Evolutionary conservation across 1,140 invertebrate genomes (phyloP).

Genomic region (Sitophilus oryzae): DNA sequence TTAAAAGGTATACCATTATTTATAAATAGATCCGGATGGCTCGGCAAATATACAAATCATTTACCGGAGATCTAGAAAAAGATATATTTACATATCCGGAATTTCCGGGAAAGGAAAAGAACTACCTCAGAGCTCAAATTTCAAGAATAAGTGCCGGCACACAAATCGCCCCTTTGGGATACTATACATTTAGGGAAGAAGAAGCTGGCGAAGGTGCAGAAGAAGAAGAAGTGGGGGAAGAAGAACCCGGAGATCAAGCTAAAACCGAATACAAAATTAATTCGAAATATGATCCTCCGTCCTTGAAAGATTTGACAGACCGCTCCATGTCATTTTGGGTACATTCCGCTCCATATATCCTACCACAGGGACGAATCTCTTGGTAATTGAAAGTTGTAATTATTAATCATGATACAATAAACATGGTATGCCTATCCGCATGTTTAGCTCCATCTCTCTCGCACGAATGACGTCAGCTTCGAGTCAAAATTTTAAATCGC

Average conservation of each 20-base stretch:
- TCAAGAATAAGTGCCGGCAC: conserved; percentile 64
- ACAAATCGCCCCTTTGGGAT: conserved; percentile 72
- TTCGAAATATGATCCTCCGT: conserved; percentile 46
- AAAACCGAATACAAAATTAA: conserved; percentile 45
- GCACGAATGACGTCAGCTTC: no score
- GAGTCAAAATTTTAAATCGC: no score
- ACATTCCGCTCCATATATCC: conserved; percentile 69
- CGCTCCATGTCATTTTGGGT: conserved; percentile 70
- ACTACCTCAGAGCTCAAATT: conserved; percentile 81
- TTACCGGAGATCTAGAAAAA: conserved; percentile 64
- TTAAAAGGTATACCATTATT: no score
- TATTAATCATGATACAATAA: conserved; percentile 13
- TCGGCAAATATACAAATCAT: conserved; percentile 57
- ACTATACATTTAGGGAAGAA: conserved; percentile 55
- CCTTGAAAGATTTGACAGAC: conserved; percentile 54
- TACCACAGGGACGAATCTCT: conserved; percentile 60
- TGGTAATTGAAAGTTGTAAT: conserved; percentile 20
- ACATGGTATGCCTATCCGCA: no score
- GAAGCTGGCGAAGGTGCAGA: conserved; percentile 51
- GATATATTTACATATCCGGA: conserved; percentile 61
- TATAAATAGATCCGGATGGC: conserved; percentile 54
- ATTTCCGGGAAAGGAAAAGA: conserved; percentile 74
- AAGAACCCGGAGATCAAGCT: conserved; percentile 43
- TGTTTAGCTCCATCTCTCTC: no score
- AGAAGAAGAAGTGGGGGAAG: conserved; percentile 46